Conservation (phyloP, 1,140 invertebrate genomes). For the Drosophila miranda region DNA sequence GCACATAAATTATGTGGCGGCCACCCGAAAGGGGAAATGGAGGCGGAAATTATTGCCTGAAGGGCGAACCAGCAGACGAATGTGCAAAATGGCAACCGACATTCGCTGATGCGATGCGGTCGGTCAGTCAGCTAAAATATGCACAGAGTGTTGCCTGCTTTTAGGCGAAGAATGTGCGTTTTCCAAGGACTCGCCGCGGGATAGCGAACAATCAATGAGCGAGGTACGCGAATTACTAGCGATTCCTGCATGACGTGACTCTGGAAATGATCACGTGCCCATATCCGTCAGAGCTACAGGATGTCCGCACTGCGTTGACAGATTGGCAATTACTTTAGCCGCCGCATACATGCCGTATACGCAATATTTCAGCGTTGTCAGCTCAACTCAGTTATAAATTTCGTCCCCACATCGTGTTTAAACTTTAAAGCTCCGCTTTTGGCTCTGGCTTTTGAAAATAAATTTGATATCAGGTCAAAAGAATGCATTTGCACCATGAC, state of each 20-base stretch:
- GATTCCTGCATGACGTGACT: slow-evolving; percentile 29
- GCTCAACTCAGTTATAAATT: slow-evolving; percentile 44
- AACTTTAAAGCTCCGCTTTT: background rate
- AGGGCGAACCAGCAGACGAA: slow-evolving; percentile 34
- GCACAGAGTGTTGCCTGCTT: slow-evolving; percentile 34
- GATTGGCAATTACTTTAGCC: slow-evolving; percentile 43
- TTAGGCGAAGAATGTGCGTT: slow-evolving; percentile 1
- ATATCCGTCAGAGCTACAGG: slow-evolving; percentile 27
- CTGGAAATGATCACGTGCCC: slow-evolving; percentile 35
- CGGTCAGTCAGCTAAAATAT: slow-evolving; percentile 45
- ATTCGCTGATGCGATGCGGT: slow-evolving; percentile 24
- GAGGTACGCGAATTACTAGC: slow-evolving; percentile 2
- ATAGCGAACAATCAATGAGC: slow-evolving; percentile 24
- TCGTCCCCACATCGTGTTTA: background rate
- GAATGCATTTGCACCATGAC: slow-evolving; percentile 55
- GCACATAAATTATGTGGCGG: slow-evolving; percentile 66
- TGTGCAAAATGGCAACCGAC: slow-evolving; percentile 10
- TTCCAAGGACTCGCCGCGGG: slow-evolving; percentile 37
- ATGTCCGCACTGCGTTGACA: slow-evolving; percentile 24
- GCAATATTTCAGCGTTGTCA: slow-evolving; percentile 43
- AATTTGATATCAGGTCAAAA: slow-evolving; percentile 22
- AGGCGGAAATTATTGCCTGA: slow-evolving; percentile 63
- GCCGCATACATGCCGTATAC: slow-evolving; percentile 40
- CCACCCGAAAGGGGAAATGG: slow-evolving; percentile 44
- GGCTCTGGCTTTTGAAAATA: slow-evolving; percentile 6